Evolutionary conservation across 2,797 vertebrate genomes (phyloP), one percentile per base, ranked within the genome.

Genomic region (Pyrocephalus nanus): DNA sequence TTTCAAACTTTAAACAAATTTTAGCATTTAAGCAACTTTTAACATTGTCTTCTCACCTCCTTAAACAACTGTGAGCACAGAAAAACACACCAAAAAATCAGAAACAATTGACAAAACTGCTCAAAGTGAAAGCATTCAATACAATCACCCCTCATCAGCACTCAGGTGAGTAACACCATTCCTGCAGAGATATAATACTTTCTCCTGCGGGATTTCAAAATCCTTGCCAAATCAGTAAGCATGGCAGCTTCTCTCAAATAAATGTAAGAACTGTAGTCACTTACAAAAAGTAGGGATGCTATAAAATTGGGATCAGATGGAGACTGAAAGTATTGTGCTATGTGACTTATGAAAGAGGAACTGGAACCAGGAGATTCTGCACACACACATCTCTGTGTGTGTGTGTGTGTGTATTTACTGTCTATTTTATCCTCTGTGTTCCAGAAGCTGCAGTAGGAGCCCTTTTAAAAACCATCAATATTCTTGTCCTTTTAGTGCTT

Each of bases 331-430:
- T 40, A 73, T n/a, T 45, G 26, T 19, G 9, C n/a, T 48, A 9
- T 11, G 47, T 23, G 48, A 55, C 9, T 5, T 22, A 15, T 2
- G 2, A 53, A 65, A 42, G 10, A 67, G 23, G 17, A 72, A 45
- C 11, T 20, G 38, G 48, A 91, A 61, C 27, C 14, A 38, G 47
- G 30, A 57, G 53, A 58, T 57, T 71, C 45, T 53, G 65, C 36
- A 60, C 9, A 15, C 32, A 36, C 5, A 13, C 1, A 8, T 0
- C 0, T 12, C 13, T 15, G 8, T 27, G 22, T 47, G 16, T 23
- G 45, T 47, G 15, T 51, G 14, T 18, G 6, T 26, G 12, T 15
- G 4, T 48, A 10, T 60, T 42, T 60, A 42, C 30, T 34, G 25
- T 5, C 11, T 14, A 9, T 54, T 71, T 88, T 55, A 53, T 55